Conservation (phyloP, 2,113 vertebrate species). For the Oncorhynchus clarkii region DNA sequence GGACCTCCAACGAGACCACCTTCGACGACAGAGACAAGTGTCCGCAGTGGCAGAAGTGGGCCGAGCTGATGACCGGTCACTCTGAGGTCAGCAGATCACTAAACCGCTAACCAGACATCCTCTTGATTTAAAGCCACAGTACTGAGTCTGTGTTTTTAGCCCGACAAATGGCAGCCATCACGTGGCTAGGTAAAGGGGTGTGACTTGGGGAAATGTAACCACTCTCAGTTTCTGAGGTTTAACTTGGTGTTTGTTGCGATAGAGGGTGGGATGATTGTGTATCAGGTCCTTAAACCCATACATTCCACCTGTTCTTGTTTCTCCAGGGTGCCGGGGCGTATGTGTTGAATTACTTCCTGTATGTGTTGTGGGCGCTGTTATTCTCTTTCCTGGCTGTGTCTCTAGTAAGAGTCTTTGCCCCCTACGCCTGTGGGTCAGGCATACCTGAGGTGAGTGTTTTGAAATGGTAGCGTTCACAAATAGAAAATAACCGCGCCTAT, state of each 20-base stretch:
- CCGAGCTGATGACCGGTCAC: slow-evolving; percentile 88
- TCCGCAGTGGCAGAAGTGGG: slow-evolving; percentile 97
- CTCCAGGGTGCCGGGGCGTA: slow-evolving; percentile 89
- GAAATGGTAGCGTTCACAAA: background rate
- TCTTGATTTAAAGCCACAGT: too few relatives aligned
- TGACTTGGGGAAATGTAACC: too few relatives aligned
- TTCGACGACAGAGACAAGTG: slow-evolving; percentile 97
- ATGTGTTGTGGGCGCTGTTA: slow-evolving; percentile 89
- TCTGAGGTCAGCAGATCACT: slow-evolving; percentile 78
- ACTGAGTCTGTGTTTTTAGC: too few relatives aligned
- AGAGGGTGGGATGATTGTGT: too few relatives aligned
- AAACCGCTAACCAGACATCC: too few relatives aligned
- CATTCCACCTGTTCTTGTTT: background rate
- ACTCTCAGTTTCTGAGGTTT: too few relatives aligned
- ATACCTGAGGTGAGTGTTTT: slow-evolving; percentile 88
- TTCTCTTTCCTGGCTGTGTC: slow-evolving; percentile 96
- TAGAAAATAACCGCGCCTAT: background rate
- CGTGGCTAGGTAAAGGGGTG: too few relatives aligned
- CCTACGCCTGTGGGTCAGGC: slow-evolving; percentile 96
- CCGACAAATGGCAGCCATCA: too few relatives aligned
- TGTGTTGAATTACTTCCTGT: slow-evolving; percentile 95
- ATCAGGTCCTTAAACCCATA: too few relatives aligned
- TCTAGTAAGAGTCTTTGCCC: slow-evolving; percentile 93
- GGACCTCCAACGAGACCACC: slow-evolving; percentile 94
- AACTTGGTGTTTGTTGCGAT: too few relatives aligned